phyloP scores from a whole-genome alignment of 2,797 vertebrate species.

The Dryobates pubescens region DNA sequence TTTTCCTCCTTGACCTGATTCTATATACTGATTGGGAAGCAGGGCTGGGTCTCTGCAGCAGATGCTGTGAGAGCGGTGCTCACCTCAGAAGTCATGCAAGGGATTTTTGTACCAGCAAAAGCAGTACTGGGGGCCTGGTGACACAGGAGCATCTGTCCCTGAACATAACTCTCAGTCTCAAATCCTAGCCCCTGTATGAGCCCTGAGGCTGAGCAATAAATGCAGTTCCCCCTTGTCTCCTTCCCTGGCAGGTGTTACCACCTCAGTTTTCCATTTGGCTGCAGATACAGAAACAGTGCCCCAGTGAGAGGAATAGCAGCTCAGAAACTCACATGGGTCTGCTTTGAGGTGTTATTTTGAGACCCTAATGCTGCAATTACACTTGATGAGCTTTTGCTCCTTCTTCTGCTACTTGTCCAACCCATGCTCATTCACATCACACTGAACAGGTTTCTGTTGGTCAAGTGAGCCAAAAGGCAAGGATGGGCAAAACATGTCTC shows the following conservation, averaged over 20 bases:
- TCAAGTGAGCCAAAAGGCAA: background rate
- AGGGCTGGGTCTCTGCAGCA: background rate
- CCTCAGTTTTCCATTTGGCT: background rate
- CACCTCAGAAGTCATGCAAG: rapidly evolving
- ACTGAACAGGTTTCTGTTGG: rapidly evolving
- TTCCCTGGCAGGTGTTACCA: no score
- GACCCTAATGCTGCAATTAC: rapidly evolving
- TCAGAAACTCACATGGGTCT: background rate
- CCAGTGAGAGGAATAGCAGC: background rate
- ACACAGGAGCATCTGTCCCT: rapidly evolving
- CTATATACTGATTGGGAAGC: background rate
- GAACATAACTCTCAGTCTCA: rapidly evolving
- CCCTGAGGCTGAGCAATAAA: background rate
- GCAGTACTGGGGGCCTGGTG: background rate
- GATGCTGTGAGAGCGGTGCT: background rate
- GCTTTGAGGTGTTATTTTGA: background rate
- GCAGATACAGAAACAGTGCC: background rate
- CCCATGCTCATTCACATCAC: rapidly evolving
- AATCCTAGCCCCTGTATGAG: background rate
- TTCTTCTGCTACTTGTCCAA: background rate
- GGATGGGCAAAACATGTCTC: background rate
- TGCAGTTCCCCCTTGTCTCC: background rate
- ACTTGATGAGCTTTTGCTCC: background rate
- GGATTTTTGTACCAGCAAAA: background rate
- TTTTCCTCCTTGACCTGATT: background rate